Percentiles rank a stretch among this genome's conserved stretches.
Evolutionary conservation across 2,113 vertebrate genomes (phyloP).

Genomic region (Ursus arctos): DNA sequence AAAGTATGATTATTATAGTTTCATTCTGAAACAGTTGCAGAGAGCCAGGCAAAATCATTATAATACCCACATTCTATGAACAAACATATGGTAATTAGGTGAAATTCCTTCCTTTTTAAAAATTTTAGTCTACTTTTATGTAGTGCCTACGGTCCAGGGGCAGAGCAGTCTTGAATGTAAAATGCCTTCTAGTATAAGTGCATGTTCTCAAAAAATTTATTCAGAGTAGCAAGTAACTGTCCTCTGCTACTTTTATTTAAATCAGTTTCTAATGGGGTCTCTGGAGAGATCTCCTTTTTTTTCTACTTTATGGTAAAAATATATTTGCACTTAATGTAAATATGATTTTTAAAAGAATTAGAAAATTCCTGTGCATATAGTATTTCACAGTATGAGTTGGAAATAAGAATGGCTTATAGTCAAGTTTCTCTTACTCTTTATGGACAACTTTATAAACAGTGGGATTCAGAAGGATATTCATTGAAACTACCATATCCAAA

Average conservation of each 20-base stretch:
- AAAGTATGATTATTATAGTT: conserved; percentile 61
- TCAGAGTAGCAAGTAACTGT: conserved; percentile 51
- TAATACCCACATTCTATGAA: conserved; percentile 59
- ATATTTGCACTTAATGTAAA: conserved; percentile 37
- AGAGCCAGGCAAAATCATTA: conserved; percentile 51
- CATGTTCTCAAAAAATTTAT: conserved; percentile 43
- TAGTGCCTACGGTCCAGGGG: not conserved
- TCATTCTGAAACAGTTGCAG: conserved; percentile 61
- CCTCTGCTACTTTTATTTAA: conserved; percentile 24
- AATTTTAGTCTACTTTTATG: conserved; percentile 5
- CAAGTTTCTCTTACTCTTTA: conserved; percentile 18
- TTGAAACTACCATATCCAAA: not conserved
- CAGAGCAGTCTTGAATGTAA: conserved; percentile 40
- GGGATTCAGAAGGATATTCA: not conserved
- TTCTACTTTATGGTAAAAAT: not conserved
- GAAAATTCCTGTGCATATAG: not conserved
- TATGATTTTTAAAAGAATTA: conserved; percentile 42
- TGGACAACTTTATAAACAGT: not conserved
- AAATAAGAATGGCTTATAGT: not conserved
- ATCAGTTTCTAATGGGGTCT: conserved; percentile 37
- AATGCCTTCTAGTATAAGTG: conserved; percentile 21
- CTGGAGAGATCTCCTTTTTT: not conserved
- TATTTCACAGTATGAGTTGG: not conserved
- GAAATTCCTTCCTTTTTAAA: conserved; percentile 39
- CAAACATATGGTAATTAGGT: conserved; percentile 58